phyloP scores from a whole-genome alignment of 1,140 invertebrate species.

The Drosophila leontia region DNA sequence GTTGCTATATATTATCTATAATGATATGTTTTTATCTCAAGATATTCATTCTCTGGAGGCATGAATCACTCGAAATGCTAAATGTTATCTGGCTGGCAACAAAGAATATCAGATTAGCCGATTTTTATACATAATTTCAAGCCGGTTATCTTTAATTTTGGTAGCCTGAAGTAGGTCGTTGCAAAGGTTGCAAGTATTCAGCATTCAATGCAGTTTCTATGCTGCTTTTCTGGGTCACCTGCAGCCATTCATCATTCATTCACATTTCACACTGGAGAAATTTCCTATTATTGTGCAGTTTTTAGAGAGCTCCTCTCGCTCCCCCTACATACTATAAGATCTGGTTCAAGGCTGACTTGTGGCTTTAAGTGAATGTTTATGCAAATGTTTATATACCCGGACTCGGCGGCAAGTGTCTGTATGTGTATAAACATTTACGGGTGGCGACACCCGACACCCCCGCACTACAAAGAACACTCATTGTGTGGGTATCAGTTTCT shows the following conservation, averaged over 20 bases:
- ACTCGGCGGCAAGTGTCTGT: neutral
- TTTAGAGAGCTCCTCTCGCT: neutral
- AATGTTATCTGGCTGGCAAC: conserved; percentile 6
- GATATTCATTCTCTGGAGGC: neutral
- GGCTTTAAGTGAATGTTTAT: conserved; percentile 13
- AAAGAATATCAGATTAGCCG: conserved; percentile 3
- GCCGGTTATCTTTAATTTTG: conserved; percentile 1
- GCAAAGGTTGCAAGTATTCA: conserved; percentile 11
- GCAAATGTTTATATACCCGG: conserved; percentile 16
- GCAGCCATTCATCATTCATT: conserved; percentile 8
- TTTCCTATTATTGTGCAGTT: conserved; percentile 13
- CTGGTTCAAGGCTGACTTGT: conserved; percentile 29
- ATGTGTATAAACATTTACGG: conserved; percentile 16
- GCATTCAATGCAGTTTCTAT: conserved; percentile 29
- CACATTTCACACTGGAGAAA: conserved; percentile 27
- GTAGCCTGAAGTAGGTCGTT: conserved; percentile 3
- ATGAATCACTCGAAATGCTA: neutral
- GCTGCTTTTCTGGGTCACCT: conserved; percentile 33
- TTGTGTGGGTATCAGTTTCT: conserved; percentile 4
- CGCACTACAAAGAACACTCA: conserved; percentile 5
- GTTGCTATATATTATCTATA: neutral
- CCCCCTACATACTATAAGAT: neutral
- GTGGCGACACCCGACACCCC: conserved; percentile 1
- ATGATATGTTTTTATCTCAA: conserved; percentile 3
- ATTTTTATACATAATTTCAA: neutral